Base-by-base conservation (phyloP, 2,113 vertebrate genomes). In the Cyprichromis sp. region DNA sequence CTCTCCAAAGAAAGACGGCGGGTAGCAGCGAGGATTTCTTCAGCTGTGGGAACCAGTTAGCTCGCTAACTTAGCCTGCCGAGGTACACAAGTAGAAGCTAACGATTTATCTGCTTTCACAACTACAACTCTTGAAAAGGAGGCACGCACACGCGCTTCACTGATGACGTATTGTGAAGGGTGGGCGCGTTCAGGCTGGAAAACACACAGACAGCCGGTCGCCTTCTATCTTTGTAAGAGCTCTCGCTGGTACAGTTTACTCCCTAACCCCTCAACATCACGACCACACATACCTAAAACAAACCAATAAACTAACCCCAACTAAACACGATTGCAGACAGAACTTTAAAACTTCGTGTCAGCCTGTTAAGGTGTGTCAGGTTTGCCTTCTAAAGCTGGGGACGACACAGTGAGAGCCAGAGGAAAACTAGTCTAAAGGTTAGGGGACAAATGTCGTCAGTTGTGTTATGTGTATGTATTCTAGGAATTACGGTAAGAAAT, bases 81-180 rank as follows among this genome's bases (percentile, higher is more conserved):
- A 84, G 52, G 90, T 21, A 45, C 19, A 83, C 63, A 71, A 91
- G 89, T 90, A 89, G 86, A 93, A 88, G 93, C 93, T 90, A 84
- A 82, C 83, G 80, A 17, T 50, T 38, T 40, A 8, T 52, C 66
- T 14, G 86, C 88, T 36, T 57, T 16, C 55, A 31, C 47, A 86
- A 92, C 85, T 87, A 87, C 89, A 93, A 90, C 89, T 90, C 84
- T 76, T 34, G 63, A 10, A 53, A 42, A 84, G 88, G 87, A 87
- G 47, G 86, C 38, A 36, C 76, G 81, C 19, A 5, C 71, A 42
- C 80, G 81, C 57, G 50, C 59, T 5, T 36, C 8, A 7, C 8
- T 29, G n/a, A 26, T 93, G 89, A 92, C 92, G 94, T 93, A 10
- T 5, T 7, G 4, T 6, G 5, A 52, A n/a, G 82, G 61, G 55